Conservation (phyloP, 2,888 invertebrate genomes). For the Ornithoptera priamus region DNA sequence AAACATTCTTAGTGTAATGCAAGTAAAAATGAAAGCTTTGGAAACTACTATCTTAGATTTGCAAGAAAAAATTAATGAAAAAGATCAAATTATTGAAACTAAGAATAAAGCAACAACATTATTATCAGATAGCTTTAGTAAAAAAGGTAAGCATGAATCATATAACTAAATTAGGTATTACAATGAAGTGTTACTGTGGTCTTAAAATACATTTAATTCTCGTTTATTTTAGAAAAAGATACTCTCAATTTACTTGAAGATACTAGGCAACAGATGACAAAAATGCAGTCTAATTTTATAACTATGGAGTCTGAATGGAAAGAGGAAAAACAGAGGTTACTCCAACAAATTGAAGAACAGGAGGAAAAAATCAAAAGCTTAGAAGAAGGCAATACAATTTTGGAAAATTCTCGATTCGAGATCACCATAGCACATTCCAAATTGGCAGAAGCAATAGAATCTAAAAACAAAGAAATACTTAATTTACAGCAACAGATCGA, state of each 20-base stretch:
- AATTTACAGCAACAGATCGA: conserved; percentile 59
- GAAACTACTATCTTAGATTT: conserved; percentile 89
- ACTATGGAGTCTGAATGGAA: conserved; percentile 85
- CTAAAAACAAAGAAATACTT: conserved; percentile 67
- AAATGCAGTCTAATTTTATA: conserved; percentile 89
- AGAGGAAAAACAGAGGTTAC: conserved; percentile 81
- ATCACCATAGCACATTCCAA: conserved; percentile 78
- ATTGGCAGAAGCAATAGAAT: conserved; percentile 75
- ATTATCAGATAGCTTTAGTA: conserved; percentile 86
- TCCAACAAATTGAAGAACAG: conserved; percentile 77
- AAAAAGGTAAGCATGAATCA: conserved; percentile 68
- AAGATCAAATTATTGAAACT: conserved; percentile 90
- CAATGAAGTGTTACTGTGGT: background rate
- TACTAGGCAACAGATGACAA: conserved; percentile 88
- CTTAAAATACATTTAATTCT: too few relatives aligned
- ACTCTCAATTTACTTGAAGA: conserved; percentile 87
- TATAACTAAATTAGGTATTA: background rate
- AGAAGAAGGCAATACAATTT: conserved; percentile 77
- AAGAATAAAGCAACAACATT: conserved; percentile 88
- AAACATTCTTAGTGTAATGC: conserved; percentile 64
- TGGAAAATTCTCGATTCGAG: conserved; percentile 72
- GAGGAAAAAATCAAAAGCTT: conserved; percentile 77
- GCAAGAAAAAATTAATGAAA: conserved; percentile 90
- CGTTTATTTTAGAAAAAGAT: conserved; percentile 78
- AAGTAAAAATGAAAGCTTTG: conserved; percentile 80